These are phyloP conservation scores for Anastrepha obliqua DNA, from an alignment of 1,140 invertebrate species.

Conservation along the genomic window DNA sequence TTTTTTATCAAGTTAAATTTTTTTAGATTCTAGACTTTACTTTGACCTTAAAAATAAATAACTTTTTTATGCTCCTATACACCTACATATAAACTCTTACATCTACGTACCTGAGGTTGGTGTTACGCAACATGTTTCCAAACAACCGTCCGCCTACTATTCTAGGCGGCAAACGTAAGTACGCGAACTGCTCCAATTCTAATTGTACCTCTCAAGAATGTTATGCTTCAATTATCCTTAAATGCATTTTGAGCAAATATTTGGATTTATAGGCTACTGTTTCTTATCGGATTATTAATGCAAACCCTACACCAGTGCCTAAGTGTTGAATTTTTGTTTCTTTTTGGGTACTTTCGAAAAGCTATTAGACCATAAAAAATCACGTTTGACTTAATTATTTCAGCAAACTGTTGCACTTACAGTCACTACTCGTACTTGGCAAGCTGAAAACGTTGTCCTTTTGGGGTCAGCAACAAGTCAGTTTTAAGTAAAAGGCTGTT, in stretches of 20 bases:
- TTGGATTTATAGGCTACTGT: neutral
- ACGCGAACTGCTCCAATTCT: too few relatives aligned
- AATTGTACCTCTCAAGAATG: too few relatives aligned
- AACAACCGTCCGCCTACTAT: neutral
- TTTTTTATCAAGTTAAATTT: too few relatives aligned
- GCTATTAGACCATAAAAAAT: conserved; percentile 21
- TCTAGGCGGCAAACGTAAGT: neutral
- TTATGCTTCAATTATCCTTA: too few relatives aligned
- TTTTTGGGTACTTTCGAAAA: neutral
- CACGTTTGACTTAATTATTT: conserved; percentile 45
- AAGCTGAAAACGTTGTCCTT: neutral
- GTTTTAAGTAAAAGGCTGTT: neutral
- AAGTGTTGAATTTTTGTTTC: neutral
- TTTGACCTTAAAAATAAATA: too few relatives aligned
- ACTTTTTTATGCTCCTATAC: too few relatives aligned
- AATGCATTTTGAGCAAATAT: neutral
- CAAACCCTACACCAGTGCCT: neutral
- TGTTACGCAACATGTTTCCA: neutral
- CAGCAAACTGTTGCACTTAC: conserved; percentile 42
- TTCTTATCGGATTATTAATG: neutral
- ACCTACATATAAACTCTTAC: too few relatives aligned
- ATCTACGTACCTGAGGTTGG: too few relatives aligned
- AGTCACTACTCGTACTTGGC: neutral
- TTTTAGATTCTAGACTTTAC: too few relatives aligned
- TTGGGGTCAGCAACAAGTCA: conserved; percentile 10